These are phyloP conservation scores for Arctocebus calabarensis DNA, from an alignment of 2,797 vertebrate genomes.

Conservation along the genomic window DNA sequence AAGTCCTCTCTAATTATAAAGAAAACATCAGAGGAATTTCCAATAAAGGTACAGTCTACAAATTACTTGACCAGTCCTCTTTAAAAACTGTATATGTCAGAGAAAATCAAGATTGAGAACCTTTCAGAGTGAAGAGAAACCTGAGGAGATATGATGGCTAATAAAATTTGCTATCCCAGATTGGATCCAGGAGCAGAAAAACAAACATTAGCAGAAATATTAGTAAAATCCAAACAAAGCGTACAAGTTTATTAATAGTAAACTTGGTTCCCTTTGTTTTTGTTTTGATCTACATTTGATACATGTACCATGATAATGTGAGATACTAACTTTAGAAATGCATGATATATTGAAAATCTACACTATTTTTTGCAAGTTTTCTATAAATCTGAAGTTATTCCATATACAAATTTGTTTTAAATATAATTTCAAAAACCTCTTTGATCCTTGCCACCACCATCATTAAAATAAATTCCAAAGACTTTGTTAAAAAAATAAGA, in stretches of 20 bases:
- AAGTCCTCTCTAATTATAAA: background rate
- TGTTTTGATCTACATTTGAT: background rate
- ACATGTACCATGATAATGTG: background rate
- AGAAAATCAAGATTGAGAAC: background rate
- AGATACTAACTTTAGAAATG: background rate
- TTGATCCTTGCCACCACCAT: background rate
- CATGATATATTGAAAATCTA: background rate
- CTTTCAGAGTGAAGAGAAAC: background rate
- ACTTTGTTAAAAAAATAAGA: background rate
- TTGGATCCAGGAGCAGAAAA: background rate
- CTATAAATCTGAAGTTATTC: background rate
- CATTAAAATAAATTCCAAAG: background rate
- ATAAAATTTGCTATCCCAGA: background rate
- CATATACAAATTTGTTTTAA: background rate
- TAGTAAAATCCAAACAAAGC: background rate
- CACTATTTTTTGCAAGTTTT: background rate
- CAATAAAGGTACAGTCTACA: background rate
- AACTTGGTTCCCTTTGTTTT: background rate
- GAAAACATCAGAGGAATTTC: background rate
- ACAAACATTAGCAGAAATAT: background rate
- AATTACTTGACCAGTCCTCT: background rate
- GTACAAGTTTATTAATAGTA: background rate
- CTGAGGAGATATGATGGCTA: background rate
- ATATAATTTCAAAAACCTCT: background rate
- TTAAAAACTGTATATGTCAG: background rate